phyloP scores from a whole-genome alignment of 2,797 vertebrate species.

The Melanotaenia pygmaea region DNA sequence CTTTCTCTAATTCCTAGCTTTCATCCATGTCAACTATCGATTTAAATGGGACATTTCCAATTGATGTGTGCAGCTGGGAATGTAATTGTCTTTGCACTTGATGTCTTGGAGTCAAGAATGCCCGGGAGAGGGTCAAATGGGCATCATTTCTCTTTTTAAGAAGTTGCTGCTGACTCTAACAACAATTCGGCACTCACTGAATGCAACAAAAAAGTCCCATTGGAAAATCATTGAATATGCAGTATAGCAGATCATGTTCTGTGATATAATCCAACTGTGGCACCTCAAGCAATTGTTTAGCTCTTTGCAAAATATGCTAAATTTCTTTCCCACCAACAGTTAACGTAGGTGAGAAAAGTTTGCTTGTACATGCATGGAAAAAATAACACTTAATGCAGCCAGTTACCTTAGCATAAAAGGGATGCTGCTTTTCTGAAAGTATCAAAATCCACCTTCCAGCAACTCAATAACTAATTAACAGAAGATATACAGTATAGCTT shows the following conservation, averaged over 20 bases:
- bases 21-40: slow-evolving; percentile 7
- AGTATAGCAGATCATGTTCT: neutral
- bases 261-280: neutral
- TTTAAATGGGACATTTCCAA: slow-evolving; percentile 22
- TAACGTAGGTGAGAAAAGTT: neutral
- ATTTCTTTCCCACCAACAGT: neutral
- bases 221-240: neutral
- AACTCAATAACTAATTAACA: neutral
- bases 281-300: neutral
- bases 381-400: neutral
- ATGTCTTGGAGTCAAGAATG: slow-evolving; percentile 11
- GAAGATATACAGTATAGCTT: neutral
- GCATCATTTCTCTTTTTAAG: neutral
- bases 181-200: neutral
- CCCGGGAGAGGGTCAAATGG: slow-evolving; percentile 5
- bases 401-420: slow-evolving; percentile 6
- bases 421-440: neutral
- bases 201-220: neutral
- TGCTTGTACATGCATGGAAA: neutral
- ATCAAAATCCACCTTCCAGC: slow-evolving; percentile 3
- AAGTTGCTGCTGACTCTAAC: neutral
- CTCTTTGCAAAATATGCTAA: neutral
- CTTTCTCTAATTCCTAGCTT: slow-evolving; percentile 19
- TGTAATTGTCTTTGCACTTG: slow-evolving; percentile 23
- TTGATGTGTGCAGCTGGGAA: neutral